phyloP scores from a whole-genome alignment of 2,888 invertebrate species.

The Chrysodeixis includens region DNA sequence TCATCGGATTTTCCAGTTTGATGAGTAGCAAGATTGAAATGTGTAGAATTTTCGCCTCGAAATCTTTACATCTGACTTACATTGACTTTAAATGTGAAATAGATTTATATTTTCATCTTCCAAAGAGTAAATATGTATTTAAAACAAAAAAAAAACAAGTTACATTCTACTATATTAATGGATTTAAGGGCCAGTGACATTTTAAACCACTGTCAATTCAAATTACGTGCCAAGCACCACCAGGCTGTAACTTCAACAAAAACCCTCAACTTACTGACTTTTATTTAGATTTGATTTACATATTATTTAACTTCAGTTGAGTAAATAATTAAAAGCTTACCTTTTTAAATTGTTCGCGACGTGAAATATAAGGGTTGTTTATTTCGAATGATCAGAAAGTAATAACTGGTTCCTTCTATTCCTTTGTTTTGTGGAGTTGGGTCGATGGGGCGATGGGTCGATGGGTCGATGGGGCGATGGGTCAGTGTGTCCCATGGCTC shows the following conservation, averaged over 20 bases:
- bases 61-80: too few species aligned
- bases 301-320: background rate
- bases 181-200: background rate
- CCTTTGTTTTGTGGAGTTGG: constrained; percentile 20
- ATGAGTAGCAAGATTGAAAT: too few species aligned
- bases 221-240: background rate
- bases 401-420: constrained; percentile 36
- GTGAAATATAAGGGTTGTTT: background rate
- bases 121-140: too few species aligned
- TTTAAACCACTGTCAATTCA: background rate
- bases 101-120: too few species aligned
- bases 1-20: too few species aligned
- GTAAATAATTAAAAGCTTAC: constrained; percentile 1
- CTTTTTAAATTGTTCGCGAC: background rate
- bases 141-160: background rate
- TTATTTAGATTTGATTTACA: constrained; percentile 3
- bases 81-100: too few species aligned
- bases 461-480: constrained; percentile 33
- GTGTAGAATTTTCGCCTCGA: too few species aligned
- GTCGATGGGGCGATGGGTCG: constrained; percentile 39
- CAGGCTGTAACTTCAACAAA: background rate
- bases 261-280: background rate
- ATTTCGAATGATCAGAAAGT: constrained; percentile 14
- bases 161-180: too few species aligned
- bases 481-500: constrained; percentile 44